Evolutionary conservation across 2,113 vertebrate genomes (phyloP).

Genomic region (Austrofundulus limnaeus): DNA sequence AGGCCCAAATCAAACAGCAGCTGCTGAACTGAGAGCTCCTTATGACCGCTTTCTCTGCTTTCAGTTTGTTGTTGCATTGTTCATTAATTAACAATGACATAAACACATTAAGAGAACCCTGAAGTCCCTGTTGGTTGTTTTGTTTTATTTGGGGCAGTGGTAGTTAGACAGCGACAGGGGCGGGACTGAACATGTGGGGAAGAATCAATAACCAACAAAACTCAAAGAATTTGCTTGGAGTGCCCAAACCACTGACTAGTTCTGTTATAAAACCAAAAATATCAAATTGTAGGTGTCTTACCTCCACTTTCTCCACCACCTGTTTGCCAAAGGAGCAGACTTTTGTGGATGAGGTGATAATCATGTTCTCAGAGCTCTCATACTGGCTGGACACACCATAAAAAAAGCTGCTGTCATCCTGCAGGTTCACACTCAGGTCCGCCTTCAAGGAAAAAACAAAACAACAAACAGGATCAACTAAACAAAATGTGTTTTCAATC

Average conservation of each 20-base stretch:
- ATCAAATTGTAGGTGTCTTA: constrained; percentile 57
- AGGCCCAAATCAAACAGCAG: too few species aligned
- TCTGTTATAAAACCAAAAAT: neutral
- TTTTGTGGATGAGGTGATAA: constrained; percentile 95
- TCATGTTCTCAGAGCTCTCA: constrained; percentile 93
- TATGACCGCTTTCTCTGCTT: too few species aligned
- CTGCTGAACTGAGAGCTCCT: too few species aligned
- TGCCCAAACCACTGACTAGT: neutral
- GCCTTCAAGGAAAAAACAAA: constrained; percentile 74
- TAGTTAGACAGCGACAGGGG: too few species aligned
- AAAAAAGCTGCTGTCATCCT: constrained; percentile 91
- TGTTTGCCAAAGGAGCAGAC: constrained; percentile 97
- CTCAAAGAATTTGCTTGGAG: too few species aligned
- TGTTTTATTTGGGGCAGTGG: too few species aligned
- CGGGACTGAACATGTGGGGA: too few species aligned
- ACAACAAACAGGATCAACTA: neutral
- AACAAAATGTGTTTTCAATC: neutral
- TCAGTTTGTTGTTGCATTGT: too few species aligned
- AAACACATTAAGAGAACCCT: too few species aligned
- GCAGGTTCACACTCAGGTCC: constrained; percentile 90
- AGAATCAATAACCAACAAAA: too few species aligned
- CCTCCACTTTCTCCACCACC: constrained; percentile 97
- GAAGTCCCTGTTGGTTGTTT: too few species aligned
- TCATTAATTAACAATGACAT: too few species aligned
- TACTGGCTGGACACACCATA: constrained; percentile 96